These are phyloP conservation scores for Talpa occidentalis DNA, from an alignment of 2,113 vertebrate species.

Conservation along the genomic window DNA sequence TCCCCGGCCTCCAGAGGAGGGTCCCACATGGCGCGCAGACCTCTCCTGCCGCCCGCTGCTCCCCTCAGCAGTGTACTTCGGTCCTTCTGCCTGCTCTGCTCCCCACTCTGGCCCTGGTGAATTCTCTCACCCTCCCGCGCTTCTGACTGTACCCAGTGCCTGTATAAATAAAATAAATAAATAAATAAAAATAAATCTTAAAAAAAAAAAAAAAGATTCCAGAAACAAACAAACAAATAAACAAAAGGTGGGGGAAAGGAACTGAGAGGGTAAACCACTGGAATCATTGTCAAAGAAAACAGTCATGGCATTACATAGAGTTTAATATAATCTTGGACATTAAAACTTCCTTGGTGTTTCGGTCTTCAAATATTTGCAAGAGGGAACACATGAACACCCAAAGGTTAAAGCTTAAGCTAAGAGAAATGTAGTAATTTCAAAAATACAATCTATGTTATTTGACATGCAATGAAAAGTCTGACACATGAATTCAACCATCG, in stretches of 20 bases:
- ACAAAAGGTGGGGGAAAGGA: neutral
- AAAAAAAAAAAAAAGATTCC: no score
- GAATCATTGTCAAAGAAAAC: neutral
- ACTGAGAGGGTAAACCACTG: neutral
- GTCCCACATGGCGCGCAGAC: no score
- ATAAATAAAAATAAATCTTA: no score
- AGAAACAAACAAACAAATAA: conserved; percentile 23
- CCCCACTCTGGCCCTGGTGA: no score
- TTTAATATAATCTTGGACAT: neutral
- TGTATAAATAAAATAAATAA: no score
- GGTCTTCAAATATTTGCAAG: neutral
- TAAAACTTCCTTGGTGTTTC: neutral
- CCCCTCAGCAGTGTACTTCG: no score
- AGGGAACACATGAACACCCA: neutral
- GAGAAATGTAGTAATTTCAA: conserved; percentile 7
- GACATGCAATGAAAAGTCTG: neutral
- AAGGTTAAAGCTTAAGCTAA: neutral
- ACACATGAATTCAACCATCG: neutral
- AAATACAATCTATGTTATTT: neutral
- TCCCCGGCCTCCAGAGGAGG: no score
- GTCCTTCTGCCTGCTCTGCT: no score
- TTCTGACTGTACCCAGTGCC: no score
- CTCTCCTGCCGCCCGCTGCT: no score
- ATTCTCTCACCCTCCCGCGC: no score
- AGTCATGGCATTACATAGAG: neutral